Percentiles rank a stretch among this genome's conserved stretches.
These are phyloP conservation scores for Leptopilina clavipes DNA, from an alignment of 1,140 invertebrate species.

Conservation along the genomic window DNA sequence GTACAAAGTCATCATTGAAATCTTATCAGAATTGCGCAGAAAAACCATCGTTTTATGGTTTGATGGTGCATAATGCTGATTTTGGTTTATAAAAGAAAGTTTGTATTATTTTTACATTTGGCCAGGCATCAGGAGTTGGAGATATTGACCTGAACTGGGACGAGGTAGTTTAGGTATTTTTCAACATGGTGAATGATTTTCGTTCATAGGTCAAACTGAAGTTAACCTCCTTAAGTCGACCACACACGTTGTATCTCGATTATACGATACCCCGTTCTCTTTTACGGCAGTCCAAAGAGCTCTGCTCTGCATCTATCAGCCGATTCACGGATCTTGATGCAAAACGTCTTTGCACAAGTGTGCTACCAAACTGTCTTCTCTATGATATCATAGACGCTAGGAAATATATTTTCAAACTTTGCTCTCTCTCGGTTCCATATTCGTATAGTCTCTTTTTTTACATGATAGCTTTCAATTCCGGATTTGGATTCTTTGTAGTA, in stretches of 20 bases:
- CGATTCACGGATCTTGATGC: slow-evolving; percentile 21
- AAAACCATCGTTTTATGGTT: too few relatives aligned
- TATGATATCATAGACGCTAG: background rate
- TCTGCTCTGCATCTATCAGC: slow-evolving; percentile 44
- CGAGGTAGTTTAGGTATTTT: slow-evolving; percentile 24
- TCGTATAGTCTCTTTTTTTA: too few relatives aligned
- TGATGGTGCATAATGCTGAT: too few relatives aligned
- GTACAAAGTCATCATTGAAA: too few relatives aligned
- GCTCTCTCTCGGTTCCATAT: too few relatives aligned
- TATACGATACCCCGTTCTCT: slow-evolving; percentile 48
- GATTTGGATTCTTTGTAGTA: too few relatives aligned
- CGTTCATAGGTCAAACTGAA: slow-evolving; percentile 25
- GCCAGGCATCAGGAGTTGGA: too few relatives aligned
- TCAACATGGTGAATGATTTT: slow-evolving; percentile 33
- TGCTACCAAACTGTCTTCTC: background rate
- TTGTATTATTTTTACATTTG: too few relatives aligned
- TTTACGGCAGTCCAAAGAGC: slow-evolving; percentile 47
- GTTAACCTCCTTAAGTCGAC: slow-evolving; percentile 47
- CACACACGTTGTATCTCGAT: slow-evolving; percentile 58
- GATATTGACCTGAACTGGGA: background rate
- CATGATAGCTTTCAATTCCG: too few relatives aligned
- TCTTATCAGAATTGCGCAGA: too few relatives aligned
- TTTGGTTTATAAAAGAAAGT: too few relatives aligned
- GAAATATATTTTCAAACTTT: background rate
- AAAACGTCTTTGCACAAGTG: slow-evolving; percentile 18